Evolutionary conservation across 2,113 vertebrate genomes (phyloP), one percentile per base, ranked within the genome.

Genomic region (Alectura lathami): DNA sequence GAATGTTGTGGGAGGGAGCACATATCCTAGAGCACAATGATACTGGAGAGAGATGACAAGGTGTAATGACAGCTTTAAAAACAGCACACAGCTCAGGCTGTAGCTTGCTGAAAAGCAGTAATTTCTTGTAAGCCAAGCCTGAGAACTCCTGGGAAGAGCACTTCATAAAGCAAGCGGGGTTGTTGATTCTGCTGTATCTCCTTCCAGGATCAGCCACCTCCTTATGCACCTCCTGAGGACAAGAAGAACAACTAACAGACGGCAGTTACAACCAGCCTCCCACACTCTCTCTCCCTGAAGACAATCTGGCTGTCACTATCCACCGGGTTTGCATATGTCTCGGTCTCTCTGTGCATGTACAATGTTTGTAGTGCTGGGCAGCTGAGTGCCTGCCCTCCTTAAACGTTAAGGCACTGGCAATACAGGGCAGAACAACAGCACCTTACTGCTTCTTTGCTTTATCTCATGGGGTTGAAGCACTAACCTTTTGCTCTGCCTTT

Each of bases 121-220:
- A 20, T 74, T 89, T 73, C 27, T 57, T 45, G 40, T 64, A 50
- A 89, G 26, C 36, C n/a, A 66, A 66, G 36, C 54, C 57, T 42
- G 45, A 69, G 75, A 92, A 79, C 2, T 3, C 36, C 34, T 68
- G 57, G 50, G 8, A 83, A 63, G 53, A 63, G 56, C 26, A 81
- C 1, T 1, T 59, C n/a, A 32, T 66, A 53, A 90, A 93, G 67
- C 3, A 8, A 29, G n/a, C 45, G 38, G 34, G 48, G 16, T 27
- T 73, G n/a, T 54, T 88, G 76, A 93, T 64, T 85, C 26, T 83
- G 9, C 56, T 32, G 42, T 91, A 23, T 96, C 78, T 78, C 48
- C 20, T 83, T 91, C 57, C 95, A 99, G 98, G 98, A 98, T 88
- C 98, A 98, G 57, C 98, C 98, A 85, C 98, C 98, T 96, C 98